Conservation (phyloP, 1,140 invertebrate species). For the Lepidostoma basale region DNA sequence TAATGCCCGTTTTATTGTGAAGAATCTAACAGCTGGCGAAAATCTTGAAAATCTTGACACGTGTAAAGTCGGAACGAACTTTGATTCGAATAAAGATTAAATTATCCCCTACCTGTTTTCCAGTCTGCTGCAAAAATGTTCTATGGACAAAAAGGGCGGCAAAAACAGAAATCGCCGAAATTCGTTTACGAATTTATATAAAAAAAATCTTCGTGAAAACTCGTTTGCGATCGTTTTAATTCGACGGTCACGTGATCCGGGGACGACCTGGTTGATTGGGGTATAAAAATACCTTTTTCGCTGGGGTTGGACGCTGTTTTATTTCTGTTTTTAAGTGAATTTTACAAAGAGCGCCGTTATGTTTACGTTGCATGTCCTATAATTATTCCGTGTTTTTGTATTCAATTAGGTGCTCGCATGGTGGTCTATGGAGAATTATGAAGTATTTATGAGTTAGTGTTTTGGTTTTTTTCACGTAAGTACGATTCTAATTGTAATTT, state of each 20-base stretch:
- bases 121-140: slow-evolving; percentile 4
- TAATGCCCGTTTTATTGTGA: neutral
- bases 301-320: neutral
- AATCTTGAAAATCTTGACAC: neutral
- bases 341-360: no score
- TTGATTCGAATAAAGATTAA: slow-evolving; percentile 21
- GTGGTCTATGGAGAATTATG: no score
- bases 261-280: slow-evolving; percentile 1
- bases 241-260: slow-evolving; percentile 16
- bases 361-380: no score
- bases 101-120: slow-evolving; percentile 14
- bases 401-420: no score
- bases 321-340: neutral
- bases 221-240: slow-evolving; percentile 24
- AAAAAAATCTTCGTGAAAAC: slow-evolving; percentile 16
- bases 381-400: no score
- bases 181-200: slow-evolving; percentile 21
- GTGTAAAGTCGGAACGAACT: slow-evolving; percentile 2
- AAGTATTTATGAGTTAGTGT: no score
- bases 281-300: neutral
- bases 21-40: neutral
- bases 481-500: no score
- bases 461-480: no score
- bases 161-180: slow-evolving; percentile 18
- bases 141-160: slow-evolving; percentile 12